Percentiles rank a stretch among this genome's conserved stretches.
Evolutionary conservation across 2,888 invertebrate genomes (phyloP).

Genomic region (Drosophila sordidula): DNA sequence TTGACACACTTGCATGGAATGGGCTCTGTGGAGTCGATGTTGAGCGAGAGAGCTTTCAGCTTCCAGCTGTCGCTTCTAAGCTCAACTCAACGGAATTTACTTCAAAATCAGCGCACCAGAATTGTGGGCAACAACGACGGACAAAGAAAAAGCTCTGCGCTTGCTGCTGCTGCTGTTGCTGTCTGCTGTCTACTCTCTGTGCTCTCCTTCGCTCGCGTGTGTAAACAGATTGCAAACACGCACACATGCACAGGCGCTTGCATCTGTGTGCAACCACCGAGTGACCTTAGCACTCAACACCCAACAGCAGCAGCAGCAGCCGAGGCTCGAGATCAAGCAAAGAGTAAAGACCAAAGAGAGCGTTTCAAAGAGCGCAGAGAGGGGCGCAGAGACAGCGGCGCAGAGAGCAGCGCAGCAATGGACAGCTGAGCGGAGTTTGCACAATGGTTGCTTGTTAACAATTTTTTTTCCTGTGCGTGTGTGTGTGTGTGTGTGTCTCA

Average conservation of each 20-base stretch:
- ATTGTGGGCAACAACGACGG: slow-evolving; percentile 1
- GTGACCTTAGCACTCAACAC: slow-evolving; percentile 70
- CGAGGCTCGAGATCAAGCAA: slow-evolving; percentile 18
- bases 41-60: background rate
- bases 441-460: slow-evolving; percentile 52
- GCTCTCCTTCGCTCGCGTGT: slow-evolving; percentile 35
- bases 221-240: slow-evolving; percentile 54
- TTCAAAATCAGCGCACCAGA: background rate
- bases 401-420: slow-evolving; percentile 10
- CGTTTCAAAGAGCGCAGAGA: background rate
- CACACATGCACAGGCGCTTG: slow-evolving; percentile 4
- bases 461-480: slow-evolving; percentile 17
- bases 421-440: slow-evolving; percentile 40
- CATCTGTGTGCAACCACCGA: slow-evolving; percentile 47
- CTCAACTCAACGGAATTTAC: background rate
- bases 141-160: background rate
- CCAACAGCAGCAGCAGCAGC: slow-evolving; percentile 20
- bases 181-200: slow-evolving; percentile 1
- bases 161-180: slow-evolving; percentile 21
- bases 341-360: slow-evolving; percentile 7
- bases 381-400: background rate
- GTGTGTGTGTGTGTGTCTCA: slow-evolving; percentile 16
- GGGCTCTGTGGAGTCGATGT: background rate
- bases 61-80: slow-evolving; percentile 2
- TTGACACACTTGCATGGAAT: slow-evolving; percentile 7